Base-by-base conservation (phyloP, 2,113 vertebrate genomes). In the Albula goreensis region DNA sequence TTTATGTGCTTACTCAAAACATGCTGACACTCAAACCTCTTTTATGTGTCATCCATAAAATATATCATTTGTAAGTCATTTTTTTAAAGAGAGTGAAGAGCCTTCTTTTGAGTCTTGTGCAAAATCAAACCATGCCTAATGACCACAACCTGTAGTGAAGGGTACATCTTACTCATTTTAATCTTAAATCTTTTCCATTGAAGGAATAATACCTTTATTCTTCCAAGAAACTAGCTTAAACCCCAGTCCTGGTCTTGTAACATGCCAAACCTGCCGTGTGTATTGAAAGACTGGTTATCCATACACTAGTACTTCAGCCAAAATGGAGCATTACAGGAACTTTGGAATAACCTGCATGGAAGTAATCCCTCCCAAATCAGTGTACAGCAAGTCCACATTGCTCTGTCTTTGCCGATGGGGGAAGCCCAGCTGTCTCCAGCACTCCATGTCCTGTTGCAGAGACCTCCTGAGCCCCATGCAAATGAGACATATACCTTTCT, bases 401-500 rank as follows among this genome's bases (percentile, higher is more conserved):
- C 66, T 74, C 60, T 84, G 83, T 50, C 41, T 78, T 63, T 85
- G 86, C 70, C 51, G n/a, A 5, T 56, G 3, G 87, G 57, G 60
- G 79, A 82, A 66, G 17, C 83, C 79, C 83, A 85, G 81, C 83
- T 87, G 87, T 83, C 79, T 51, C 17, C 8, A 11, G 12, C 48
- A 17, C 13, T 80, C 50, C 50, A 50, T 19, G 31, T 50, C 80
- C 57, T 41, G 60, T 80, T 12, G 9, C 12, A 86, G 51, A 19
- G 53, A 84, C 70, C 25, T 25, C 50, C 81, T 41, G n/a, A 63
- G 52, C 57, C 78, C 53, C 84, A 88, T 89, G 89, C 86, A 87
- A 91, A 90, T 87, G 88, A 82, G 80, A 89, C 66, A 17, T 78
- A 83, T 84, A 83, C 83, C 83, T 85, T 60, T 56, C 81, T 89